These are phyloP conservation scores for Alectura lathami DNA, from an alignment of 2,113 vertebrate species.

Conservation along the genomic window DNA sequence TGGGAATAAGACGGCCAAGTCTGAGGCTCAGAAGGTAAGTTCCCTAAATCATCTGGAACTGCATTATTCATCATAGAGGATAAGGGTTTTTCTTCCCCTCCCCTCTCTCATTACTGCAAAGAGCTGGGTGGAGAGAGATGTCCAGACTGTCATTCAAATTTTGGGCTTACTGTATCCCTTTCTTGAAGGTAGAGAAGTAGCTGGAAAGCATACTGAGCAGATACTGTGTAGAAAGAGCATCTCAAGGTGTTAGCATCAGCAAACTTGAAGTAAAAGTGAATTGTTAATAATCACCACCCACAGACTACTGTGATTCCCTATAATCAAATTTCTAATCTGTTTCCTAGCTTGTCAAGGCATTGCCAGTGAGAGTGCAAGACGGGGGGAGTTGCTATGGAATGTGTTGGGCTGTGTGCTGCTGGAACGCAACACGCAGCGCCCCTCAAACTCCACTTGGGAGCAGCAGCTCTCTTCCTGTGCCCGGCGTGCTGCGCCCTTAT, in stretches of 20 bases:
- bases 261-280: background rate
- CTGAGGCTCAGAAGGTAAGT: constrained; percentile 85
- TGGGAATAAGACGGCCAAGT: constrained; percentile 83
- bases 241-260: background rate
- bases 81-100: background rate
- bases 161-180: background rate
- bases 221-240: background rate
- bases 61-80: background rate
- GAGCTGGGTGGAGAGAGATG: background rate
- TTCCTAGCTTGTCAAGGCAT: background rate
- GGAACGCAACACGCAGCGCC: background rate
- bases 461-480: constrained; percentile 39
- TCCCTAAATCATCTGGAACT: background rate
- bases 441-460: constrained; percentile 37
- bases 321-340: background rate
- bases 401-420: background rate
- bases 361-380: background rate
- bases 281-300: background rate
- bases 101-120: background rate
- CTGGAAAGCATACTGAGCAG: background rate
- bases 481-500: too few species aligned
- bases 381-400: background rate
- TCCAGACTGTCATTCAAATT: background rate
- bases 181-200: background rate
- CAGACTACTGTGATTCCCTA: background rate